Base-by-base conservation (phyloP, 1,140 invertebrate genomes). In the Drosophila repletoides region DNA sequence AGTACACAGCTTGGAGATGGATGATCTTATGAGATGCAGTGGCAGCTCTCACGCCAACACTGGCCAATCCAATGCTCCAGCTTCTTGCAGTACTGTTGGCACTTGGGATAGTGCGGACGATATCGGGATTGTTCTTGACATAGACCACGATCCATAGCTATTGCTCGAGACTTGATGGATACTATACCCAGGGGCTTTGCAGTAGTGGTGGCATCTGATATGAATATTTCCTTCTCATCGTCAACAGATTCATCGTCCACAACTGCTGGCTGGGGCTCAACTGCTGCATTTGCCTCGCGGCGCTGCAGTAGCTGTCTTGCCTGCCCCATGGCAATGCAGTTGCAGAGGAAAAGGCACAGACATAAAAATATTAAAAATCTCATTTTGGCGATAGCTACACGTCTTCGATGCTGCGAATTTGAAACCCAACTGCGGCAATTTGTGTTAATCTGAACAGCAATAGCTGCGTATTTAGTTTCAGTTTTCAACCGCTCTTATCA, bases 11-110 rank as follows among this genome's bases (percentile, higher is more conserved):
- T 51, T 31, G n/a, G 5, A 21, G 10, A n/a, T 3, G 6, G 22
- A 5, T 26, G 12, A 6, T 7, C 19, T 53, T 56, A 81, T 0
- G 77, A 86, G 15, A 84, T 65, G 36, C 88, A 89, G 38, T 88
- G 88, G 29, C 88, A 89, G 19, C 59, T 80, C 4, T 87, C 70
- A 40, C 63, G 61, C 43, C 86, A 74, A 48, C 88, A 89, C 59
- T 88, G 81, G 1, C 88, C 88, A 31, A 89, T 76, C 88, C 88
- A 89, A 26, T 89, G 88, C 9, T 88, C 73, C 24, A 89, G 67
- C 0, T 65, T 55, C 45, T 76, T 74, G 67, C 88, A 89, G 61
- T 89, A 89, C n/a, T 61, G 43, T 26, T 88, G 69, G 33, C 88
- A 89, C 28, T 67, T 77, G 19, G 88, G 88, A 33, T 71, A 81